A percentile compares a stretch with the other conserved stretches of the same genome.
phyloP scores from a whole-genome alignment of 2,797 vertebrate genomes.

The Lacerta viridis region DNA sequence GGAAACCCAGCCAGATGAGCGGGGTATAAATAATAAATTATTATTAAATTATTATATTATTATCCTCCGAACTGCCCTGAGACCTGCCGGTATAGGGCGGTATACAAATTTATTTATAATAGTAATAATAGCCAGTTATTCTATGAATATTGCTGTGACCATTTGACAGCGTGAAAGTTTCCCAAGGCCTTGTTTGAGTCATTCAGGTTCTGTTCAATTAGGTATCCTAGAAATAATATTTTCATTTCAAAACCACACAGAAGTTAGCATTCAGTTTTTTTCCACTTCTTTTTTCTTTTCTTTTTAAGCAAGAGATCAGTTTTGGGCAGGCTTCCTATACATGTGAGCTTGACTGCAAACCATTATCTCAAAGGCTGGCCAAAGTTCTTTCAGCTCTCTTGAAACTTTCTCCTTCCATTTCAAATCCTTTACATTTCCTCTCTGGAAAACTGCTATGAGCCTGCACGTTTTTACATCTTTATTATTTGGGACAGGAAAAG shows the following conservation, averaged over 20 bases:
- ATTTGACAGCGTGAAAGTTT: slow-evolving; percentile 5
- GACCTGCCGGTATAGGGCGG: no score
- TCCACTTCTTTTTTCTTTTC: neutral
- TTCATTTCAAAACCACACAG: slow-evolving; percentile 53
- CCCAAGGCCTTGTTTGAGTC: neutral
- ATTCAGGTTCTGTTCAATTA: slow-evolving; percentile 6
- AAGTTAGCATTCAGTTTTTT: slow-evolving; percentile 53
- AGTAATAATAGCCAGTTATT: neutral
- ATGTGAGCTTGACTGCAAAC: slow-evolving; percentile 58
- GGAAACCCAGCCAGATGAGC: no score
- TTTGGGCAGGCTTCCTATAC: slow-evolving; percentile 53
- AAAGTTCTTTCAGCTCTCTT: slow-evolving; percentile 49
- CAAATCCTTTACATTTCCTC: slow-evolving; percentile 50
- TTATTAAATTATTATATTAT: no score
- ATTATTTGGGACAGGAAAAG: slow-evolving; percentile 63
- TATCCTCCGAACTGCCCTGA: no score
- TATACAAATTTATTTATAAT: neutral
- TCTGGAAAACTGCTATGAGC: slow-evolving; percentile 53
- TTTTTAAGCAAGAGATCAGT: slow-evolving; percentile 20
- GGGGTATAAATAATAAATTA: no score
- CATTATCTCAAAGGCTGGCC: slow-evolving; percentile 56
- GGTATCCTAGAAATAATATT: slow-evolving; percentile 14
- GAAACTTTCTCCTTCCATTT: slow-evolving; percentile 48
- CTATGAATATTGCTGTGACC: neutral
- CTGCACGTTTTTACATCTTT: slow-evolving; percentile 48